Evolutionary conservation across 2,888 invertebrate genomes (phyloP).

Genomic region (Maniola hyperantus): DNA sequence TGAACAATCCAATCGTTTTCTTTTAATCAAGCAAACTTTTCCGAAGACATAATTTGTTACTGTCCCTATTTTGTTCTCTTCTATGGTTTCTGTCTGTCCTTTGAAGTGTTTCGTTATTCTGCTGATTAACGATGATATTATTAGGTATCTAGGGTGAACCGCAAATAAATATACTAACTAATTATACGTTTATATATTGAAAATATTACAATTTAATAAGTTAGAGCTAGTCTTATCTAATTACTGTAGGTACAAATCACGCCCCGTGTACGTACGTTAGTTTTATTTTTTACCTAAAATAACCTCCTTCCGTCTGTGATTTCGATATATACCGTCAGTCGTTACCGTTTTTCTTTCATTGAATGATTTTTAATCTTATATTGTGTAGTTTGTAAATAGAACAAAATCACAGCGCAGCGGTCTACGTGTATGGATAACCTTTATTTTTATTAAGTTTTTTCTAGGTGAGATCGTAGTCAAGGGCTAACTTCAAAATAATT

Average conservation of each 20-base stretch:
- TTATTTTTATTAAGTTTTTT: too few species aligned
- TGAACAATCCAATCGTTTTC: constrained; percentile 12
- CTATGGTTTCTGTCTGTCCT: constrained; percentile 1
- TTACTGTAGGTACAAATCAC: too few species aligned
- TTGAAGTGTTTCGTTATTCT: neutral
- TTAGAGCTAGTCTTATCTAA: too few species aligned
- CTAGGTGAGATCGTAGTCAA: too few species aligned
- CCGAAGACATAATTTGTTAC: neutral
- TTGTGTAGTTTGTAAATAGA: neutral
- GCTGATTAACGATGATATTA: neutral
- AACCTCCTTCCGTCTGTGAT: neutral
- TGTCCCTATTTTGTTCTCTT: neutral
- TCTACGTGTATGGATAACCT: too few species aligned
- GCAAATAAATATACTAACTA: neutral
- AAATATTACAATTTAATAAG: too few species aligned
- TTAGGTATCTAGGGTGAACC: neutral
- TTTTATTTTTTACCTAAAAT: neutral
- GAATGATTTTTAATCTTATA: too few species aligned
- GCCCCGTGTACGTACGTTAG: too few species aligned
- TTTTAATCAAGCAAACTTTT: constrained; percentile 13
- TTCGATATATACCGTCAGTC: too few species aligned
- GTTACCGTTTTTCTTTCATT: too few species aligned
- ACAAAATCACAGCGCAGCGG: too few species aligned
- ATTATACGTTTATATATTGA: neutral
- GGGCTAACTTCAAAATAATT: too few species aligned